Conservation (phyloP, 2,888 invertebrate genomes). For the Linyphia triangularis region DNA sequence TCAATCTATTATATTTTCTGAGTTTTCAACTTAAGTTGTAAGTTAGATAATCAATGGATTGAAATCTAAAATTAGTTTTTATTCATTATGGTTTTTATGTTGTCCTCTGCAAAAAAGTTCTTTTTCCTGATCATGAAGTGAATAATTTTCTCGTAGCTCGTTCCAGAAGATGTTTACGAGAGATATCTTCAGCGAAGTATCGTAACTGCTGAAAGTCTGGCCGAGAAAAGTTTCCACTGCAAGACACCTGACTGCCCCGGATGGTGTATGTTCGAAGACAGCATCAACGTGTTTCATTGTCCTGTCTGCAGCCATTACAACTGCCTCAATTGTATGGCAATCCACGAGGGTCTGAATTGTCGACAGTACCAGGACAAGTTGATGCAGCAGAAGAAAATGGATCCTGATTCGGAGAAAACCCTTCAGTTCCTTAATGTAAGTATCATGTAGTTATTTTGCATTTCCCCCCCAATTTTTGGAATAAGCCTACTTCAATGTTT, state of each 20-base stretch:
- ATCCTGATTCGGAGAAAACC: conserved; percentile 87
- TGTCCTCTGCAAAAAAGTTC: not conserved
- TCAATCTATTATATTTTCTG: too few species aligned
- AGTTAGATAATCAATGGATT: too few species aligned
- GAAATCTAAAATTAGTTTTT: too few species aligned
- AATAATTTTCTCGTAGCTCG: conserved; percentile 81
- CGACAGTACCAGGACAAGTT: conserved; percentile 87
- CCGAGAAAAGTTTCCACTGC: conserved; percentile 91
- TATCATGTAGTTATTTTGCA: too few species aligned
- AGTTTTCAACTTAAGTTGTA: too few species aligned
- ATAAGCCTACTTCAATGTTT: too few species aligned
- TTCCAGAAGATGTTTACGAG: conserved; percentile 86
- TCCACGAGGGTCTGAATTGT: conserved; percentile 87
- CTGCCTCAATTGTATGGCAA: conserved; percentile 88
- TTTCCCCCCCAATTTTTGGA: too few species aligned
- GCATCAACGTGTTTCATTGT: conserved; percentile 90
- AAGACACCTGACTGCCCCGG: conserved; percentile 92
- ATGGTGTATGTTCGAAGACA: conserved; percentile 93
- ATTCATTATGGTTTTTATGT: too few species aligned
- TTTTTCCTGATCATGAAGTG: not conserved
- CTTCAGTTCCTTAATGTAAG: conserved; percentile 86
- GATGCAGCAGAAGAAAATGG: conserved; percentile 83
- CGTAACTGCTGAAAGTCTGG: conserved; percentile 88
- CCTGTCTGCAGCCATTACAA: conserved; percentile 89
- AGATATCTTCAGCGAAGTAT: conserved; percentile 89